A percentile compares a stretch with the other conserved stretches of the same genome.
These are phyloP conservation scores for Notodonta dromedarius DNA, from an alignment of 2,888 invertebrate species.

Conservation along the genomic window DNA sequence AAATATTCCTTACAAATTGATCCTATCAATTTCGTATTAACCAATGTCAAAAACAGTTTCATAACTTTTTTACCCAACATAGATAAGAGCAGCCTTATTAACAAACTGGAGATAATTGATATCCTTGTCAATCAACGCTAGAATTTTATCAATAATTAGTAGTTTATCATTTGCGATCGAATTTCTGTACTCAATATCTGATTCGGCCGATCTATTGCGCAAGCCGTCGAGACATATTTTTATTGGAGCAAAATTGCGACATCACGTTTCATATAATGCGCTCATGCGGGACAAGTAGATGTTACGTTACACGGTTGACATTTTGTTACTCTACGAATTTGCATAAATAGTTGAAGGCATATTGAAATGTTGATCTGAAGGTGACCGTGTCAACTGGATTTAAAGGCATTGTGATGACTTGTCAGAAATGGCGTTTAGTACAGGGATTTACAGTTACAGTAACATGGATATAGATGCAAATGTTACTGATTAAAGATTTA, in stretches of 20 bases:
- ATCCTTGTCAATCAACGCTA: conserved; percentile 54
- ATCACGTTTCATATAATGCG: conserved; percentile 47
- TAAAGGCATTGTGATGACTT: conserved; percentile 27
- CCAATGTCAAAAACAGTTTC: conserved; percentile 1
- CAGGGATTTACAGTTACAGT: conserved; percentile 4
- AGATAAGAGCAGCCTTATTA: conserved; percentile 22
- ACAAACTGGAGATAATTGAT: conserved; percentile 47
- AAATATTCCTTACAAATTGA: not conserved
- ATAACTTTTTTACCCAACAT: conserved; percentile 7
- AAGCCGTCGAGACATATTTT: conserved; percentile 56
- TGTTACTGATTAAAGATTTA: too few relatives aligned
- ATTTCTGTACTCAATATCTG: conserved; percentile 34
- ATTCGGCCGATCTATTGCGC: conserved; percentile 45
- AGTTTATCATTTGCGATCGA: conserved; percentile 44
- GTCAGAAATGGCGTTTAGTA: conserved; percentile 15
- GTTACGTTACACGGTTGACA: conserved; percentile 61
- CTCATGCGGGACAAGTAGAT: conserved; percentile 52
- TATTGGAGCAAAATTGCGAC: conserved; percentile 61
- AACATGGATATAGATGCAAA: too few relatives aligned
- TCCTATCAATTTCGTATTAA: conserved; percentile 9
- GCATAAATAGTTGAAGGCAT: conserved; percentile 61
- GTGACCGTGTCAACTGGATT: conserved; percentile 39
- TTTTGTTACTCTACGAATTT: conserved; percentile 63
- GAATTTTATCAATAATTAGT: conserved; percentile 54
- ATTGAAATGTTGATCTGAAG: conserved; percentile 50